These are phyloP conservation scores for Drosophila micromelanica DNA, from an alignment of 1,140 invertebrate species.

Conservation along the genomic window DNA sequence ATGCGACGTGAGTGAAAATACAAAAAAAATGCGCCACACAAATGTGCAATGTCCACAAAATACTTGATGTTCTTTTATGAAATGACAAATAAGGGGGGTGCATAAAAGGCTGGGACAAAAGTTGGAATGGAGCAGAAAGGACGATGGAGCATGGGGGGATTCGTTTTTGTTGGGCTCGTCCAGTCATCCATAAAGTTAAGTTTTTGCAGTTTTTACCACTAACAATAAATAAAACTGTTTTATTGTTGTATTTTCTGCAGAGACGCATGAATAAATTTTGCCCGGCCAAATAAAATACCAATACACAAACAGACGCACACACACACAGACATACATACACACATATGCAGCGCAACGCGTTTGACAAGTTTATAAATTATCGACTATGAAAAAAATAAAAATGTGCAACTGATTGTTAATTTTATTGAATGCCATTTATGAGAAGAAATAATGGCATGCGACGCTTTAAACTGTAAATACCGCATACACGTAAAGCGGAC, in stretches of 20 bases:
- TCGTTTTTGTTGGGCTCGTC: conserved; percentile 3
- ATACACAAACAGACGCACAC: background rate
- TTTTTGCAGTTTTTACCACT: conserved; percentile 31
- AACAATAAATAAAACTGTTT: conserved; percentile 55
- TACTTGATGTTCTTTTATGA: conserved; percentile 26
- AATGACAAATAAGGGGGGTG: conserved; percentile 23
- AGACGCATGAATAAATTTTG: conserved; percentile 50
- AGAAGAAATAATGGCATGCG: conserved; percentile 14
- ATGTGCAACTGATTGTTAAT: conserved; percentile 51
- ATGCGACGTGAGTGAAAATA: no score
- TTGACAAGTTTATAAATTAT: conserved; percentile 61
- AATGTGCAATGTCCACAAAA: conserved; percentile 29
- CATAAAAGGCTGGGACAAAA: background rate
- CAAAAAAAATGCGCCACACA: conserved; percentile 7
- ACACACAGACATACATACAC: conserved; percentile 12
- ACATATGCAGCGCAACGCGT: conserved; percentile 17
- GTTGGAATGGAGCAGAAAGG: background rate
- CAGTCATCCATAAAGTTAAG: conserved; percentile 31
- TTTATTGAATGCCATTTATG: conserved; percentile 43
- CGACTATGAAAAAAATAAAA: conserved; percentile 26
- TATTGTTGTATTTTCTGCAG: conserved; percentile 49
- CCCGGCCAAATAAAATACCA: conserved; percentile 40
- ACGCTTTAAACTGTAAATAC: conserved; percentile 33
- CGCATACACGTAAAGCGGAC: conserved; percentile 17
- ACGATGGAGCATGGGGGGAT: background rate